Base-by-base conservation (phyloP, 2,113 vertebrate genomes). In the Sebastes schlegelii region DNA sequence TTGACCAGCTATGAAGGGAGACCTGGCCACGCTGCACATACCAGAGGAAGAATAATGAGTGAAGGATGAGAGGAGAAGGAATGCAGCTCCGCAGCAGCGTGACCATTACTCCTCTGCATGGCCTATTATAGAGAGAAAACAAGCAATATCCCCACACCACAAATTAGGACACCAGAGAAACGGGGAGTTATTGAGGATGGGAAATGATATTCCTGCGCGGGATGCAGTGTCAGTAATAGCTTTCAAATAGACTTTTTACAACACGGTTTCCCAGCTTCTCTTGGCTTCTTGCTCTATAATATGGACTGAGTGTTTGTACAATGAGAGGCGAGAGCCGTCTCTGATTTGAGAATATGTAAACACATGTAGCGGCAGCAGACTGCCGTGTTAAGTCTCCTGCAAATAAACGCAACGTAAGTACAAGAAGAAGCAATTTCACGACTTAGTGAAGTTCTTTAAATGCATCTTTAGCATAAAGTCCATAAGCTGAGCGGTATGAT, bases 111-210 rank as follows among this genome's bases (percentile, higher is more conserved):
- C 81, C 71, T 74, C 82, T 66, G 55, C 60, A 62, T 40, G 79
- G 80, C 87, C 92, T 80, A 82, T 91, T 90, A 89, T 77, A 45
- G 71, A 12, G 73, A 86, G 80, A 86, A 88, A 92, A 90, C 82
- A 91, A 82, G 79, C 83, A 85, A 88, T 86, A 86, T 85, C 87
- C 85, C 86, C 65, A 57, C 63, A 63, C 42, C 76, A 46, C 76
- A 89, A 90, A 88, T 90, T 83, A 79, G 89, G 88, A 79, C 86
- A 79, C 66, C 77, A 78, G 86, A 88, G 89, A 68, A 80, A 83
- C 58, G 8, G 65, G n/a, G 80, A 79, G 69, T 71, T 60, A 76
- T 70, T 14, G 81, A 76, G 75, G 77, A 74, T 54, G 64, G 77
- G 82, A 84, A 67, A 87, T 76, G 63, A 81, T 81, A 68, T 73